phyloP scores from a whole-genome alignment of 2,888 invertebrate species.

The Megalurothrips usitatus region DNA sequence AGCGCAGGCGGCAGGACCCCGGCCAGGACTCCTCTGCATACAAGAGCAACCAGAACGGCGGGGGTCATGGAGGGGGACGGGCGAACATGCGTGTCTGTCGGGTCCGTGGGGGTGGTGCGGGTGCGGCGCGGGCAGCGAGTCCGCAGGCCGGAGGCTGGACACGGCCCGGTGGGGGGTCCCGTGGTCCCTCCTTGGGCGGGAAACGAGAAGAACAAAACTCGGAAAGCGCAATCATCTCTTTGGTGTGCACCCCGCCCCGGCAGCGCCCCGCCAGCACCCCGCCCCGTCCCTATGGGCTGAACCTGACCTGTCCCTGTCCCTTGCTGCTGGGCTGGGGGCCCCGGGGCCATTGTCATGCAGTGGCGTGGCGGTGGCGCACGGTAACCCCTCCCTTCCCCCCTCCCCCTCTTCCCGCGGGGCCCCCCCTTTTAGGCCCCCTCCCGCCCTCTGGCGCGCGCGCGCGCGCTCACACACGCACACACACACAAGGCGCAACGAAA shows the following conservation, averaged over 20 bases:
- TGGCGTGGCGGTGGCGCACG: not conserved
- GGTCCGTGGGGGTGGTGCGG: not conserved
- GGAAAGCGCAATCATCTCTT: no score
- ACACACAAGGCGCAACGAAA: not conserved
- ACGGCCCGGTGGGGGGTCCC: not conserved
- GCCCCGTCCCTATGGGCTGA: no score
- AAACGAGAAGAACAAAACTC: no score
- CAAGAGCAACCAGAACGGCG: not conserved
- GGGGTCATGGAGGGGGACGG: not conserved
- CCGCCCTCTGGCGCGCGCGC: not conserved
- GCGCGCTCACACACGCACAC: no score
- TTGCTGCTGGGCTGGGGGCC: no score
- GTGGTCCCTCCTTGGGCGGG: not conserved
- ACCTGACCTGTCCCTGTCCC: no score
- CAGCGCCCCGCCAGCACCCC: no score
- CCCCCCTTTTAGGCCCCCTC: not conserved
- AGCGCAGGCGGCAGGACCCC: constrained; percentile 36
- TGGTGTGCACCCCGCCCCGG: no score
- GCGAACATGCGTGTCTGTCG: not conserved
- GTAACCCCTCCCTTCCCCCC: not conserved
- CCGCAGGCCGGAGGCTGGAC: not conserved
- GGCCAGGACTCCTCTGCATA: not conserved
- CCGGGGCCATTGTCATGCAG: not conserved
- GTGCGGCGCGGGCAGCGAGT: not conserved
- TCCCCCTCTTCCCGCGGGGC: not conserved